Percentiles rank a stretch among this genome's conserved stretches.
These are phyloP conservation scores for Astyanax mexicanus DNA, from an alignment of 2,797 vertebrate species.

Conservation along the genomic window DNA sequence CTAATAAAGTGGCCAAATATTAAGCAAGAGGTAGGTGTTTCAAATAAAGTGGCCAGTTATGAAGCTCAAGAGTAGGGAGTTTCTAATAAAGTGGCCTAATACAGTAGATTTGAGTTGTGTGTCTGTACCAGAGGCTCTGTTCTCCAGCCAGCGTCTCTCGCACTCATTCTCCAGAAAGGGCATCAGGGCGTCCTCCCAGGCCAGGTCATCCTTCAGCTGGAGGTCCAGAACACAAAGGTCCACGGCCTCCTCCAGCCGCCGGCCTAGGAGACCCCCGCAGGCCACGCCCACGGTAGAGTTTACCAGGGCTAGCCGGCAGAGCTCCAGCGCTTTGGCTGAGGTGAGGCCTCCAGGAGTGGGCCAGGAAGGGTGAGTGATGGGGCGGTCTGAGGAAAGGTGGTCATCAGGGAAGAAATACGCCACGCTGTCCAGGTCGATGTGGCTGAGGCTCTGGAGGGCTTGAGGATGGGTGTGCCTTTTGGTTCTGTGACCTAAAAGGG, in stretches of 20 bases:
- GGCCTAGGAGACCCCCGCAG: constrained; percentile 74
- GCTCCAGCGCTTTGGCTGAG: constrained; percentile 71
- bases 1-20: too few relatives aligned
- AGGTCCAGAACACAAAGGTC: constrained; percentile 79
- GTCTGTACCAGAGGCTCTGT: constrained; percentile 36
- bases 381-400: constrained; percentile 69
- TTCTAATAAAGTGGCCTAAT: too few relatives aligned
- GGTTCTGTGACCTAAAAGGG: constrained; percentile 30
- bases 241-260: constrained; percentile 73
- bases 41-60: too few relatives aligned
- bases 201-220: constrained; percentile 81
- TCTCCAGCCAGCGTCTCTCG: constrained; percentile 79
- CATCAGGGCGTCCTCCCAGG: constrained; percentile 72
- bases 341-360: constrained; percentile 75
- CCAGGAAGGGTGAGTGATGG: constrained; percentile 68
- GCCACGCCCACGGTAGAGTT: constrained; percentile 74
- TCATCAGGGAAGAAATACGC: constrained; percentile 84
- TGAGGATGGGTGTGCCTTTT: constrained; percentile 67
- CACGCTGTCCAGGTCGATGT: constrained; percentile 70
- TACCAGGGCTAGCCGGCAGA: constrained; percentile 71
- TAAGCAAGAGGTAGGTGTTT: too few relatives aligned
- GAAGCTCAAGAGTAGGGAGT: too few relatives aligned
- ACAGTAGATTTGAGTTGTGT: too few relatives aligned
- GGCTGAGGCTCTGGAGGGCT: constrained; percentile 63
- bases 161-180: constrained; percentile 86